Percentiles rank a stretch among this genome's conserved stretches.
phyloP scores from a whole-genome alignment of 2,888 invertebrate species.

The Melinaea marsaeus region DNA sequence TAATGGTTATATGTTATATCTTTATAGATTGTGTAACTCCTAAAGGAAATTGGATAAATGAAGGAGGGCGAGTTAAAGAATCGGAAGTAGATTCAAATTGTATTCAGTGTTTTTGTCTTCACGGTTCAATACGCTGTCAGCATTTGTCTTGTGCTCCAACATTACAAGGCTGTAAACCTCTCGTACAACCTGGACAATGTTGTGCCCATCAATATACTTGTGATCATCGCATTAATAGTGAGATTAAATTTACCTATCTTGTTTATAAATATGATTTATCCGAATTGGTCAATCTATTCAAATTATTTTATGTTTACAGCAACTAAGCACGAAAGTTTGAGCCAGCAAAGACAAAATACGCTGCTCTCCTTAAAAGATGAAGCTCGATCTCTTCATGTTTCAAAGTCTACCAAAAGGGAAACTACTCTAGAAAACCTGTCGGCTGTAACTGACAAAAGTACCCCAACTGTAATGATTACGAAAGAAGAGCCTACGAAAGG shows the following conservation, averaged over 20 bases:
- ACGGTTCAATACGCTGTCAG: slow-evolving; percentile 84
- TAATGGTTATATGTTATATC: neutral
- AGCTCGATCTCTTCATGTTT: slow-evolving; percentile 51
- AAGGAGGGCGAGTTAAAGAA: slow-evolving; percentile 83
- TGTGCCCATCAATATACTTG: slow-evolving; percentile 92
- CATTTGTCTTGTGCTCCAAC: slow-evolving; percentile 86
- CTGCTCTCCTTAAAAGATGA: slow-evolving; percentile 45
- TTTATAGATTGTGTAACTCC: slow-evolving; percentile 80
- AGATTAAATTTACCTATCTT: neutral
- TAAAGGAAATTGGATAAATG: slow-evolving; percentile 78
- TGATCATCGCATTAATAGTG: slow-evolving; percentile 53
- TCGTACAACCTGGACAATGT: slow-evolving; percentile 86
- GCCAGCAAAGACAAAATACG: slow-evolving; percentile 36
- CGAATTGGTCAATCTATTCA: neutral
- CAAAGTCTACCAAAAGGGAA: slow-evolving; percentile 46
- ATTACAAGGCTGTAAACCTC: slow-evolving; percentile 85
- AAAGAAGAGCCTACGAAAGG: slow-evolving; percentile 42
- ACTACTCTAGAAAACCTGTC: slow-evolving; percentile 46
- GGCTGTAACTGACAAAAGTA: slow-evolving; percentile 41
- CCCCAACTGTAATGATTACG: slow-evolving; percentile 39
- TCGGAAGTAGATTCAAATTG: slow-evolving; percentile 79
- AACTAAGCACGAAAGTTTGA: slow-evolving; percentile 23
- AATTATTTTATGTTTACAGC: slow-evolving; percentile 23
- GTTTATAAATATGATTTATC: neutral
- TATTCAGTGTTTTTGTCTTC: slow-evolving; percentile 89